These are phyloP conservation scores for Fragum fragum DNA, from an alignment of 2,888 invertebrate genomes.

Conservation along the genomic window DNA sequence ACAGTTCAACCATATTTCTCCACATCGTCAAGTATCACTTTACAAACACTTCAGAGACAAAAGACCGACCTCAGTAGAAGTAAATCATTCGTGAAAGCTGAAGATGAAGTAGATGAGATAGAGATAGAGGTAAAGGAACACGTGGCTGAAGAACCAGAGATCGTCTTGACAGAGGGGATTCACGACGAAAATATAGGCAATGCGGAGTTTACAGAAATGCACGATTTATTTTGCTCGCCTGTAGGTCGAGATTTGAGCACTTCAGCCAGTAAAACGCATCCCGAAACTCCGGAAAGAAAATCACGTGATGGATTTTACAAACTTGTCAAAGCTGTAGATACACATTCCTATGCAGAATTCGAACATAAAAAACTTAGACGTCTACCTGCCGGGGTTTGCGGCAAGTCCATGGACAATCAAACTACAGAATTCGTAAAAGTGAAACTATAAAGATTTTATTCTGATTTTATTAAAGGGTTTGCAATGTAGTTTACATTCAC, in stretches of 20 bases:
- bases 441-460: background rate
- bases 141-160: background rate
- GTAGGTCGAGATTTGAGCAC: conserved; percentile 17
- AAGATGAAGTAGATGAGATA: background rate
- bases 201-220: background rate
- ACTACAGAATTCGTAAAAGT: conserved; percentile 22
- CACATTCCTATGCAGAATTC: conserved; percentile 51
- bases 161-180: background rate
- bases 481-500: too few species aligned
- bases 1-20: conserved; percentile 34
- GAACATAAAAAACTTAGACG: conserved; percentile 58
- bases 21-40: conserved; percentile 32
- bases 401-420: conserved; percentile 15
- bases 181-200: background rate
- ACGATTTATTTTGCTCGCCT: background rate
- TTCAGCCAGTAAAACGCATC: conserved; percentile 7
- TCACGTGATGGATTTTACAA: conserved; percentile 47
- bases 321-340: conserved; percentile 59
- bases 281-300: conserved; percentile 11
- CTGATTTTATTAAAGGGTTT: too few species aligned
- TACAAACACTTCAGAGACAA: conserved; percentile 28
- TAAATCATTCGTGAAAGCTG: conserved; percentile 2
- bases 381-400: conserved; percentile 10
- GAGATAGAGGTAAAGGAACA: conserved; percentile 5
- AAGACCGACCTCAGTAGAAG: conserved; percentile 17